These are phyloP conservation scores for Ceratosolen fusciceps DNA, from an alignment of 1,140 invertebrate genomes.

Conservation along the genomic window DNA sequence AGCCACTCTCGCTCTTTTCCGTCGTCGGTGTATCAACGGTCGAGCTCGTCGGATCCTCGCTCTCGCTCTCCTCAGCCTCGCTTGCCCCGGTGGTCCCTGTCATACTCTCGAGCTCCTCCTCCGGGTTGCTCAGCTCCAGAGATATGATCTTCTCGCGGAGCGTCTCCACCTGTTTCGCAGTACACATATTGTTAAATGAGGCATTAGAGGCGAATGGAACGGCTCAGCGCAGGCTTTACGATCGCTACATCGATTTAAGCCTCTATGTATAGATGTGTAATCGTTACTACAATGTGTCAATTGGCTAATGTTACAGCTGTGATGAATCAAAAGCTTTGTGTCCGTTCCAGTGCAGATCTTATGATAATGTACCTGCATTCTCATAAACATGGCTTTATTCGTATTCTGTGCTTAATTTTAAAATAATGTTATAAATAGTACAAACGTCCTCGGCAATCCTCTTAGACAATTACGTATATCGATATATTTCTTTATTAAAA, in stretches of 20 bases:
- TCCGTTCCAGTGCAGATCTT: neutral
- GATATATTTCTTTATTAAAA: too few species aligned
- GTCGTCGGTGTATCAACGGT: constrained; percentile 53
- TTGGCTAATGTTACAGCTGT: neutral
- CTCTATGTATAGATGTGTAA: too few species aligned
- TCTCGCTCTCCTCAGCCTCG: constrained; percentile 71
- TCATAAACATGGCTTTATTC: too few species aligned
- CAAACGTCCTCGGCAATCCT: too few species aligned
- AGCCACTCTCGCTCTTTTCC: constrained; percentile 59
- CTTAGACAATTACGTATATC: too few species aligned
- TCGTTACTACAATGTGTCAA: neutral
- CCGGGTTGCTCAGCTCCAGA: constrained; percentile 82
- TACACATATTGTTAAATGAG: neutral
- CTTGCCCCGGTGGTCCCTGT: constrained; percentile 67
- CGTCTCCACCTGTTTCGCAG: constrained; percentile 81
- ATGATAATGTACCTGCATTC: too few species aligned
- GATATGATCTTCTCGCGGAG: constrained; percentile 90
- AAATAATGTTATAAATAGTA: too few species aligned
- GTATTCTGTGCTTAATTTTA: too few species aligned
- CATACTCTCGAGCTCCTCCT: constrained; percentile 71
- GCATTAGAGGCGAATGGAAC: too few species aligned
- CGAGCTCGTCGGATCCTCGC: constrained; percentile 60
- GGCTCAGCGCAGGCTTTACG: too few species aligned
- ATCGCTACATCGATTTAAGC: too few species aligned
- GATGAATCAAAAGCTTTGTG: constrained; percentile 8